Conservation (phyloP, 1,140 invertebrate genomes). For the Danaus plexippus region DNA sequence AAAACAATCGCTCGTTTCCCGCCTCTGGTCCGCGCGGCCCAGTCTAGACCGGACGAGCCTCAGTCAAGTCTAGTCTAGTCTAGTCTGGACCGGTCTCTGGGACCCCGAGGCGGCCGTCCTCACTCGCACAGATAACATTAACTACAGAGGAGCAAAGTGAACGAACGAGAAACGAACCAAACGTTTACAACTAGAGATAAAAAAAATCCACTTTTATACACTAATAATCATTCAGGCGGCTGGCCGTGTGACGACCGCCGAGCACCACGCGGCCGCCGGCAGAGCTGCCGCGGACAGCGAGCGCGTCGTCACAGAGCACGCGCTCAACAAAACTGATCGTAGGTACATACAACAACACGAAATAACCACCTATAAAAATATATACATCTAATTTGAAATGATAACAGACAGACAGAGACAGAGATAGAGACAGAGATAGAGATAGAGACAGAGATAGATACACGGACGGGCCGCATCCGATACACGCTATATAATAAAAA, state of each 20-base stretch:
- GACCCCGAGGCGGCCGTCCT: no score
- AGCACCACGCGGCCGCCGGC: no score
- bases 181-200: not conserved
- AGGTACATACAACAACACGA: slow-evolving; percentile 41
- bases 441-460: not conserved
- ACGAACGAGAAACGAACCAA: slow-evolving; percentile 1
- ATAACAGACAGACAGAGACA: slow-evolving; percentile 22
- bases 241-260: no score
- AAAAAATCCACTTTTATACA: no score
- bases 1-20: slow-evolving; percentile 1
- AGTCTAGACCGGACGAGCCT: no score
- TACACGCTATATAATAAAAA: no score
- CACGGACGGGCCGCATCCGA: not conserved
- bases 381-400: slow-evolving; percentile 67
- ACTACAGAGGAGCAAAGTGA: no score
- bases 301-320: slow-evolving; percentile 11
- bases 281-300: not conserved
- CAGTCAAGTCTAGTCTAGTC: no score
- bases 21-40: not conserved
- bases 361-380: slow-evolving; percentile 66
- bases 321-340: slow-evolving; percentile 40
- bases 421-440: not conserved
- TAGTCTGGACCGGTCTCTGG: no score
- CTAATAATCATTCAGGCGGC: no score
- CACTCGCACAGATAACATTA: no score